phyloP scores from a whole-genome alignment of 2,888 invertebrate genomes.

The Arrhopalites spinosus region DNA sequence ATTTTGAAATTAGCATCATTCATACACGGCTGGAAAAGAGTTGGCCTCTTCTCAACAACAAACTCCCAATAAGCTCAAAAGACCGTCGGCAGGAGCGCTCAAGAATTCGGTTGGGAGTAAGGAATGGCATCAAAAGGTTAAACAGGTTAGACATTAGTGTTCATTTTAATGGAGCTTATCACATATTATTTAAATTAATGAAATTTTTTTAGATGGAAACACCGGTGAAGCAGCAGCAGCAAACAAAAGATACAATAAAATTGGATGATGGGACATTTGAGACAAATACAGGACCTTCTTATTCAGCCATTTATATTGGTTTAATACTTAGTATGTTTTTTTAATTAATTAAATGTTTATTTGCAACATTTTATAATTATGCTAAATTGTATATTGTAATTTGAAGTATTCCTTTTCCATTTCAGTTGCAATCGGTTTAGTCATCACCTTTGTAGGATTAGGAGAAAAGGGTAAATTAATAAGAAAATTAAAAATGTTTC shows the following conservation, averaged over 20 bases:
- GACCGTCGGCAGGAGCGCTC: background rate
- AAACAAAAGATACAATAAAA: slow-evolving; percentile 25
- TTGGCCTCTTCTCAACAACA: background rate
- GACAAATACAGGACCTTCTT: slow-evolving; percentile 44
- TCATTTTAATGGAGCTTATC: background rate
- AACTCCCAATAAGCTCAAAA: slow-evolving; percentile 18
- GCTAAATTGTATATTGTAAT: no score
- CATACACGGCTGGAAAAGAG: slow-evolving; percentile 12
- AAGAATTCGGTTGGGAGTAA: slow-evolving; percentile 28
- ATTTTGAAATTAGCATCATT: slow-evolving; percentile 22
- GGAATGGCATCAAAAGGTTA: slow-evolving; percentile 21
- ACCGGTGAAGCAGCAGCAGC: background rate
- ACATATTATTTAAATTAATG: no score
- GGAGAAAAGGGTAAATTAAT: slow-evolving; percentile 52
- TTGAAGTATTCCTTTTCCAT: background rate
- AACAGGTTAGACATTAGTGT: slow-evolving; percentile 17
- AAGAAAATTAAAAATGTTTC: background rate
- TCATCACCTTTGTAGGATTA: slow-evolving; percentile 55
- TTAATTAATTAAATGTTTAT: background rate
- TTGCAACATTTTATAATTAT: no score
- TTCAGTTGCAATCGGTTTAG: slow-evolving; percentile 52
- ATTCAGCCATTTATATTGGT: slow-evolving; percentile 54
- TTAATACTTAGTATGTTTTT: slow-evolving; percentile 50
- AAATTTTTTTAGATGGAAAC: slow-evolving; percentile 16
- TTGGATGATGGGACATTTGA: slow-evolving; percentile 42